Evolutionary conservation across 2,113 vertebrate genomes (phyloP).

Genomic region (Castor canadensis): DNA sequence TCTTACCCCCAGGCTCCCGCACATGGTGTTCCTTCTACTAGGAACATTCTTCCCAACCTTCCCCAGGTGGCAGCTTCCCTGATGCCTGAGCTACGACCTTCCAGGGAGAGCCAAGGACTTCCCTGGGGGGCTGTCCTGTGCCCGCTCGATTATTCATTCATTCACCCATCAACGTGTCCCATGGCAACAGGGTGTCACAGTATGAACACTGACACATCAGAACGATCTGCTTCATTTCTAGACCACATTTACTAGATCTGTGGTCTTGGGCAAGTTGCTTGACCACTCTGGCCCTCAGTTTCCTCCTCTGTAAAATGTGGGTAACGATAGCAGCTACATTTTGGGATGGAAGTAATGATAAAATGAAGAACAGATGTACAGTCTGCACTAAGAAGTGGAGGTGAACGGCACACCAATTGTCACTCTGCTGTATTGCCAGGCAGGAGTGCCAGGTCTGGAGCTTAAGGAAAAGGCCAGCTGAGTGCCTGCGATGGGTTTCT

Average conservation of each 20-base stretch:
- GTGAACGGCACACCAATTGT: no score
- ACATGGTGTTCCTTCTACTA: conserved; percentile 10
- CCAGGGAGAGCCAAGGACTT: background rate
- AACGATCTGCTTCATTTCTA: background rate
- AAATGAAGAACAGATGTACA: background rate
- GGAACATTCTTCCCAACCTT: background rate
- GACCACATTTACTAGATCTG: background rate
- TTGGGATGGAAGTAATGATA: background rate
- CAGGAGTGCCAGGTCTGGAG: background rate
- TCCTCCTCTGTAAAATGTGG: background rate
- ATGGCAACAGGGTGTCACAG: accelerated
- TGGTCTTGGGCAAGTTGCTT: background rate
- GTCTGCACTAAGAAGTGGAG: accelerated
- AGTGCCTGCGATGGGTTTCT: background rate
- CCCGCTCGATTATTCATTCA: background rate
- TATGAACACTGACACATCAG: background rate
- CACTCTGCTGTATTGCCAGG: background rate
- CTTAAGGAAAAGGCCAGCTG: background rate
- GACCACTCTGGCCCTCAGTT: background rate
- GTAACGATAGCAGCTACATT: background rate
- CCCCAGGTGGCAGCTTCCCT: background rate
- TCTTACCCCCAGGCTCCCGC: background rate
- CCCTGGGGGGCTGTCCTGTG: background rate
- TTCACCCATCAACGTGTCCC: background rate
- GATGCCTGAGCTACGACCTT: background rate